Evolutionary conservation across 2,113 vertebrate genomes (phyloP).

Genomic region (Setophaga coronata): DNA sequence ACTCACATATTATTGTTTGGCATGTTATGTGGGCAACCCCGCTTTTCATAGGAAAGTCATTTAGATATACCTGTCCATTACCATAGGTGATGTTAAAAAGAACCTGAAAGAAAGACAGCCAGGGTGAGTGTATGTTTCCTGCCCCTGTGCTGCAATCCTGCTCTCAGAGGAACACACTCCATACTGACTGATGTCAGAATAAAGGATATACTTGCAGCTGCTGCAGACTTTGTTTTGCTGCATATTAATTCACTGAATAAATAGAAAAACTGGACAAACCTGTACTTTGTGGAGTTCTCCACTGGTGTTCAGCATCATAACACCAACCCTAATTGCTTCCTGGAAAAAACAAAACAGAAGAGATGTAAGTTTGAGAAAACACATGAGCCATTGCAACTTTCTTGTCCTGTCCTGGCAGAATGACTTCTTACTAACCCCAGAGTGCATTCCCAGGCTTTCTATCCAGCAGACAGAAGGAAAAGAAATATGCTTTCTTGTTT

Average conservation of each 20-base stretch:
- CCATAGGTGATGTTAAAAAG: slow-evolving; percentile 77
- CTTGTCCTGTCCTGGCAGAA: background rate
- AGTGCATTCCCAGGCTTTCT: background rate
- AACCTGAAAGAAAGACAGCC: slow-evolving; percentile 73
- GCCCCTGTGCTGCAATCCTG: background rate
- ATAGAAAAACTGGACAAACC: slow-evolving; percentile 68
- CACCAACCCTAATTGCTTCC: slow-evolving; percentile 84
- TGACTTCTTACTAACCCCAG: rapidly evolving
- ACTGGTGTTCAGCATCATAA: slow-evolving; percentile 73
- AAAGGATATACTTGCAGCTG: background rate
- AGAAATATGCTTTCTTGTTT: background rate
- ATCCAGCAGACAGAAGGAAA: background rate
- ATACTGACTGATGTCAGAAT: background rate
- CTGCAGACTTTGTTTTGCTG: background rate
- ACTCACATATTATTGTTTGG: slow-evolving; percentile 87
- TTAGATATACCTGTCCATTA: slow-evolving; percentile 84
- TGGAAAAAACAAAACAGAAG: slow-evolving; percentile 50
- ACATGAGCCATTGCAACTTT: background rate
- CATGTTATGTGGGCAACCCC: slow-evolving; percentile 87
- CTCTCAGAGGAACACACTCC: background rate
- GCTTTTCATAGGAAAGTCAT: slow-evolving; percentile 87
- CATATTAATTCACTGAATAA: background rate
- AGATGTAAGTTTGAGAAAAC: background rate
- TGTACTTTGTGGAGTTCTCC: slow-evolving; percentile 80
- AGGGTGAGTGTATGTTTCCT: background rate